These are phyloP conservation scores for Ptychobarbus kaznakovi DNA, from an alignment of 2,797 vertebrate genomes.

Conservation along the genomic window DNA sequence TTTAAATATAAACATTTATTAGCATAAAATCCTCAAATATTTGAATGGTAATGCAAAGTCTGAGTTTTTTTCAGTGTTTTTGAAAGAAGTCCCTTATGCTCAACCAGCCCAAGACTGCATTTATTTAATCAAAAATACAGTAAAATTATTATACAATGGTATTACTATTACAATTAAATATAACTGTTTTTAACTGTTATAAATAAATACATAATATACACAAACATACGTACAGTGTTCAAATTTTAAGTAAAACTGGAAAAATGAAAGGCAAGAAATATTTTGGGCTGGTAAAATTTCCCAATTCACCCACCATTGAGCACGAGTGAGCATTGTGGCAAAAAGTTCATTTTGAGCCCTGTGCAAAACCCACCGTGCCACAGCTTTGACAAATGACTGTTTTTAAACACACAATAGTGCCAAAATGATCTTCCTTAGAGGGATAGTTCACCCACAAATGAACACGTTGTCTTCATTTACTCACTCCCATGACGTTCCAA, in stretches of 20 bases:
- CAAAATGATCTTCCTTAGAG: not conserved
- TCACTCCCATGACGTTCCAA: not conserved
- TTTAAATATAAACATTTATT: not conserved
- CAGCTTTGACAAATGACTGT: not conserved
- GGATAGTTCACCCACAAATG: not conserved
- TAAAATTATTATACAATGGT: not conserved
- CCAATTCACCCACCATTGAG: conserved; percentile 3
- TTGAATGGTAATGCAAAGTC: not conserved
- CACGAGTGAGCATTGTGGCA: no score
- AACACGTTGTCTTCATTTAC: not conserved
- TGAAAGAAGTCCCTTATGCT: not conserved
- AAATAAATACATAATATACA: not conserved
- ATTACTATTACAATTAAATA: not conserved
- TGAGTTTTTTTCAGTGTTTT: not conserved
- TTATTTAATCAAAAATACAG: not conserved
- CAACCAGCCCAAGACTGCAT: not conserved
- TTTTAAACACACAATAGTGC: not conserved
- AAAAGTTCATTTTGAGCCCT: not conserved
- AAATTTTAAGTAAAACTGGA: not conserved
- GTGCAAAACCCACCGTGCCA: not conserved
- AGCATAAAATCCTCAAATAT: not conserved
- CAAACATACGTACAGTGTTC: not conserved
- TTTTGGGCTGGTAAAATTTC: not conserved
- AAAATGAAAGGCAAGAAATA: not conserved
- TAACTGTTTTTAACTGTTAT: not conserved